These are phyloP conservation scores for Dromas ardeola DNA, from an alignment of 2,113 vertebrate species.

Conservation along the genomic window DNA sequence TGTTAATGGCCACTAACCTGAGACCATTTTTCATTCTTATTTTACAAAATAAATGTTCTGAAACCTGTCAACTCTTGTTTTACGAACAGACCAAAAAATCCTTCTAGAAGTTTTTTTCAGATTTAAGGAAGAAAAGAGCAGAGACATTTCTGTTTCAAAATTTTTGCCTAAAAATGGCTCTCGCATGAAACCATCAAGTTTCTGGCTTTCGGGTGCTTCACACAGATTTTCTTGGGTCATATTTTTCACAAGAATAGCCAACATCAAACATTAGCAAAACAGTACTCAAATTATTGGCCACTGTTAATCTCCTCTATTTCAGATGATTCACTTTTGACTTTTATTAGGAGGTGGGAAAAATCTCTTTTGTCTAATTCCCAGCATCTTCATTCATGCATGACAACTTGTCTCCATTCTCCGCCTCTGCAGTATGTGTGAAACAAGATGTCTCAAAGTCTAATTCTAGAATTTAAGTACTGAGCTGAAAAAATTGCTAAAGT, in stretches of 20 bases:
- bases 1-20: slow-evolving; percentile 63
- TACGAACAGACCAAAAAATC: slow-evolving; percentile 38
- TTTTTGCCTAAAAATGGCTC: neutral
- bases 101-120: neutral
- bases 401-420: slow-evolving; percentile 55
- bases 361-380: slow-evolving; percentile 58
- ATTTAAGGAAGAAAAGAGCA: neutral
- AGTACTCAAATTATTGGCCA: slow-evolving; percentile 52
- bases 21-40: slow-evolving; percentile 63
- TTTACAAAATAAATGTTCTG: slow-evolving; percentile 53
- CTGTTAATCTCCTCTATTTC: slow-evolving; percentile 63
- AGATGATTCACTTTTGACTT: slow-evolving; percentile 71
- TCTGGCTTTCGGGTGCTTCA: neutral
- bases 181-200: neutral
- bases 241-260: slow-evolving; percentile 45
- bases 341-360: slow-evolving; percentile 69
- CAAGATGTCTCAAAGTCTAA: slow-evolving; percentile 69
- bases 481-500: slow-evolving; percentile 49
- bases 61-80: slow-evolving; percentile 44
- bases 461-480: slow-evolving; percentile 56
- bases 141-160: neutral
- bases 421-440: slow-evolving; percentile 57
- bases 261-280: slow-evolving; percentile 19
- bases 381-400: slow-evolving; percentile 61
- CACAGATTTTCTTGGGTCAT: neutral